Evolutionary conservation across 2,797 vertebrate species (phyloP).

Genomic region (Eupleurogrammus muticus): DNA sequence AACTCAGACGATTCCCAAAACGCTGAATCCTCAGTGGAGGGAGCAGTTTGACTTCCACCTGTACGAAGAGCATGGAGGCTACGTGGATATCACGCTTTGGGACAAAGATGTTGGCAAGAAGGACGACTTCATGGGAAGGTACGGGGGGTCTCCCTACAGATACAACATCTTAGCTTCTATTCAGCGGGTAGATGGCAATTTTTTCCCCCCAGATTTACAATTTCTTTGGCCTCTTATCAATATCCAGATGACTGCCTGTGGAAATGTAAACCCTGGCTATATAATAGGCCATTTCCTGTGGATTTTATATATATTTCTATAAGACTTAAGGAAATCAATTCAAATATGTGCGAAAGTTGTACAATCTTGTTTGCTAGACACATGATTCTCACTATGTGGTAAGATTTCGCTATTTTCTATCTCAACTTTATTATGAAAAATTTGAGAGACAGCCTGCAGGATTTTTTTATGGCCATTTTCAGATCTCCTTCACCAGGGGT

Average conservation of each 20-base stretch:
- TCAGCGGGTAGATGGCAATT: background rate
- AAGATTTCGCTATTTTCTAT: conserved; percentile 9
- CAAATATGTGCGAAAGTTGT: conserved; percentile 29
- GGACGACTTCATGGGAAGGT: conserved; percentile 99
- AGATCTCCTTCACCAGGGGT: too few relatives aligned
- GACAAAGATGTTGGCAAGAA: conserved; percentile 96
- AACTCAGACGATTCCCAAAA: conserved; percentile 92
- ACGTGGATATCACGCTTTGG: conserved; percentile 95
- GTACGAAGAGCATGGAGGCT: conserved; percentile 93
- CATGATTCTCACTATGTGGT: background rate
- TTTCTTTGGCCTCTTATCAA: background rate
- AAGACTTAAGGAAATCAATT: conserved; percentile 60
- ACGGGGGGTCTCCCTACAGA: background rate
- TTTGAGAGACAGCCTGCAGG: background rate
- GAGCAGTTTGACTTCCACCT: conserved; percentile 99
- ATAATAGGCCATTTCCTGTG: conserved; percentile 1
- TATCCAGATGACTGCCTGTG: conserved; percentile 2
- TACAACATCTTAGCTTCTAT: background rate
- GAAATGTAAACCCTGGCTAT: conserved; percentile 1
- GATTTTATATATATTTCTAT: conserved; percentile 6
- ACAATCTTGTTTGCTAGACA: conserved; percentile 23
- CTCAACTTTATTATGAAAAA: background rate
- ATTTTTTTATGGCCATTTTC: too few relatives aligned
- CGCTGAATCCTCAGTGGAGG: conserved; percentile 96
- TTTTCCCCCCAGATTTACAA: background rate